Percentiles rank a stretch among this genome's conserved stretches.
These are phyloP conservation scores for Phalacrocorax pelagicus DNA, from an alignment of 2,113 vertebrate genomes.

Conservation along the genomic window DNA sequence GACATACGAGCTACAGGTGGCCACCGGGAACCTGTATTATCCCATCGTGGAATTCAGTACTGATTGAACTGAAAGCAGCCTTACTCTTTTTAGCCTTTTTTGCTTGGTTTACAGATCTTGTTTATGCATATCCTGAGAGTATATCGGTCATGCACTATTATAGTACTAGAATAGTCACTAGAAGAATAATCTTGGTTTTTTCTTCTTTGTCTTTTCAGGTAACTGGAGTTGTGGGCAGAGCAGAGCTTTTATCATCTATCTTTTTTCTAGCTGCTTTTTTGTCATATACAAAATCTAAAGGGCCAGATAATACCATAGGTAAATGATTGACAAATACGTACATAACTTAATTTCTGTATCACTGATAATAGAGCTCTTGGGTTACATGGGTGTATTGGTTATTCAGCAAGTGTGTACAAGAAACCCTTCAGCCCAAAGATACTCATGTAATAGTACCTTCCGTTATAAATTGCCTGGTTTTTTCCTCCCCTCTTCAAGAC, in stretches of 20 bases:
- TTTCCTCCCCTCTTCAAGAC: not conserved
- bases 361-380: not conserved
- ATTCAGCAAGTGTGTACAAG: not conserved
- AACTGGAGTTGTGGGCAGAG: constrained; percentile 96
- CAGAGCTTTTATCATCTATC: constrained; percentile 95
- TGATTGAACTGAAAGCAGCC: not conserved
- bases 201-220: constrained; percentile 75
- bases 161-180: not conserved
- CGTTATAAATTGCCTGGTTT: not conserved
- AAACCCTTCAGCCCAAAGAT: not conserved
- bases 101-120: not conserved
- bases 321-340: constrained; percentile 13
- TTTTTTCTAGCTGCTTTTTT: constrained; percentile 96
- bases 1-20: not conserved
- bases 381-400: not conserved
- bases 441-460: not conserved
- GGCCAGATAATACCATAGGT: constrained; percentile 90
- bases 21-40: not conserved
- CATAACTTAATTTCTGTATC: not conserved
- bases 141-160: not conserved
- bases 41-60: not conserved
- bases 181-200: not conserved
- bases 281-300: constrained; percentile 93
- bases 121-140: not conserved
- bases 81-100: not conserved